phyloP scores from a whole-genome alignment of 2,888 invertebrate species.

The Pegoplata infirma region DNA sequence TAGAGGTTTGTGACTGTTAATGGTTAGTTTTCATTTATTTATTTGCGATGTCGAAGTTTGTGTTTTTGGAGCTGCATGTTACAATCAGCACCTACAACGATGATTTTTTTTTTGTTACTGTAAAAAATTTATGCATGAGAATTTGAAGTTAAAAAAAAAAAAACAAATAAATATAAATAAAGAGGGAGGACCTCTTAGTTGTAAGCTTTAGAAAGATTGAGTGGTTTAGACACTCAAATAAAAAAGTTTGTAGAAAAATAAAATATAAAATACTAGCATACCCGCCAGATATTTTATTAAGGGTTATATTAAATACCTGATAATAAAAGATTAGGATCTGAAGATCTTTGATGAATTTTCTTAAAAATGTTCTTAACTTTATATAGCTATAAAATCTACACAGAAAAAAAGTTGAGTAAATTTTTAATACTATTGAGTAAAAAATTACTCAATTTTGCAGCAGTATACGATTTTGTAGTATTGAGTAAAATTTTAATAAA shows the following conservation, averaged over 20 bases:
- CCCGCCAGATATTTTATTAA: too few relatives aligned
- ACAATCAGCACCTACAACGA: slow-evolving; percentile 60
- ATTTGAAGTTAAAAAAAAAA: slow-evolving; percentile 16
- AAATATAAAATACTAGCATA: not conserved
- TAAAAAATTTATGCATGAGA: slow-evolving; percentile 45
- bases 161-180: too few relatives aligned
- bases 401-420: too few relatives aligned
- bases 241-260: slow-evolving; percentile 10
- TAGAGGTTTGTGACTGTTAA: not conserved
- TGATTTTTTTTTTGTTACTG: slow-evolving; percentile 11
- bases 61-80: slow-evolving; percentile 40
- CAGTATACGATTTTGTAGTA: too few relatives aligned
- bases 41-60: slow-evolving; percentile 29
- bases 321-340: too few relatives aligned
- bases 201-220: slow-evolving; percentile 43
- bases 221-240: slow-evolving; percentile 19
- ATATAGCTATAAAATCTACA: too few relatives aligned
- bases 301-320: too few relatives aligned
- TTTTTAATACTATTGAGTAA: too few relatives aligned
- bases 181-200: slow-evolving; percentile 45
- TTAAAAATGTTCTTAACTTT: too few relatives aligned
- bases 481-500: too few relatives aligned
- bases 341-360: too few relatives aligned
- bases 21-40: slow-evolving; percentile 45
- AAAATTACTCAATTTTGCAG: too few relatives aligned